These are phyloP conservation scores for Tribolium madens DNA, from an alignment of 1,140 invertebrate genomes.

Conservation along the genomic window DNA sequence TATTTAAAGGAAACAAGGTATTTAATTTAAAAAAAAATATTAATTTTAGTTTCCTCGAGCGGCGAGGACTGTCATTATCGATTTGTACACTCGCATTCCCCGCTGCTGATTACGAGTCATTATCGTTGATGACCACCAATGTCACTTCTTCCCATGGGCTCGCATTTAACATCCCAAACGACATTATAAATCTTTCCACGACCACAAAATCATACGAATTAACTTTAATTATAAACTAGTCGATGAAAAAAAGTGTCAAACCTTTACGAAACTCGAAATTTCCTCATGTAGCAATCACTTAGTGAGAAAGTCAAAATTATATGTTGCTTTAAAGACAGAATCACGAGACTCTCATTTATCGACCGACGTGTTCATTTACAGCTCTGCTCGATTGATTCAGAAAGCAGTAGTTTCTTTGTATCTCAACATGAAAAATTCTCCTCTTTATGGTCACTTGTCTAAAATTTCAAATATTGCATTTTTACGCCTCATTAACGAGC, in stretches of 20 bases:
- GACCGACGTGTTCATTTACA: too few species aligned
- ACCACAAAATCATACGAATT: neutral
- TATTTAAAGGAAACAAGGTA: neutral
- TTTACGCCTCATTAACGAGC: conserved; percentile 44
- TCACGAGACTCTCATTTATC: neutral
- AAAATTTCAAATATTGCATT: conserved; percentile 1
- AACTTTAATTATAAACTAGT: neutral
- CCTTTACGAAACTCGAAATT: neutral
- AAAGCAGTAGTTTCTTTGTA: too few species aligned
- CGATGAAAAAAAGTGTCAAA: neutral
- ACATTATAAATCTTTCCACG: too few species aligned
- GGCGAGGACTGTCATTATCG: neutral
- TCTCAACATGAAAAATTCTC: neutral
- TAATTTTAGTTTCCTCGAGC: neutral
- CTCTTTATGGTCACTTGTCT: neutral
- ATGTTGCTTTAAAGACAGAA: neutral
- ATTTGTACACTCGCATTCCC: neutral
- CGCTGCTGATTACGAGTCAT: neutral
- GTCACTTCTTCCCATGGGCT: too few species aligned
- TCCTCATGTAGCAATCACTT: neutral
- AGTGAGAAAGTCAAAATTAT: neutral
- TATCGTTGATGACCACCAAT: too few species aligned
- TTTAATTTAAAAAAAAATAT: neutral
- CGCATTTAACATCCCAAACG: too few species aligned
- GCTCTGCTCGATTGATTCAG: too few species aligned